Base-by-base conservation (phyloP, 2,797 vertebrate genomes). In the Bradypus variegatus region DNA sequence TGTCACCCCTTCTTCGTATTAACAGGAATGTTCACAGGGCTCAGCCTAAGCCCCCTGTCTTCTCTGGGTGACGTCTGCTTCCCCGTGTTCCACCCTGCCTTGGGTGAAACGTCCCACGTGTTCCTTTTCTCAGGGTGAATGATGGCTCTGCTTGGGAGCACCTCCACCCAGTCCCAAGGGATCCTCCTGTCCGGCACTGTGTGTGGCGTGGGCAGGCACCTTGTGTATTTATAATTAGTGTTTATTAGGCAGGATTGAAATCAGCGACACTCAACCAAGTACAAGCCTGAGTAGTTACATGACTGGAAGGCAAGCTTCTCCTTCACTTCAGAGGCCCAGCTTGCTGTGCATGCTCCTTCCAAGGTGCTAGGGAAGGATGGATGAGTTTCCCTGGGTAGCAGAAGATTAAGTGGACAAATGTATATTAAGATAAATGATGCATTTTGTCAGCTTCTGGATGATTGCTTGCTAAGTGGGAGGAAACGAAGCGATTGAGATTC, bases 201-300 rank as follows among this genome's bases (percentile, higher is more conserved):
- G 13, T 11, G 7, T 12, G 3, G 25, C 16, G 36, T 4, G 12
- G 3, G 8, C 6, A 5, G 33, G 25, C 19, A 4, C 9, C 33
- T 19, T 58, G 12, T n/a, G 8, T 48, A 25, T 78, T 62, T 50
- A 41, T 23, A 69, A 50, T 69, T 77, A 21, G 41, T 21, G 16
- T 79, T 76, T 62, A 55, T 29, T 36, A 93, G 72, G 76, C n/a
- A 73, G 60, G 38, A 18, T 58, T 50, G n/a, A 76, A 85, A 11
- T 72, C 38, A 14, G 29, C 29, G 85, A 36, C 41, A 4, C 19
- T n/a, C 53, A 62, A 1, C 12, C 3, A 2, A 6, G 25, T 81
- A 15, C 5, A 25, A 21, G 19, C 82, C 72, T 77, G 69, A 38
- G 36, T 31, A 45, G 41, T 23, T 5, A 38, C 16, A 25, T 6